Percentiles rank a stretch among this genome's conserved stretches.
Evolutionary conservation across 2,797 vertebrate species (phyloP).

Genomic region (Phoxinus dragarum): DNA sequence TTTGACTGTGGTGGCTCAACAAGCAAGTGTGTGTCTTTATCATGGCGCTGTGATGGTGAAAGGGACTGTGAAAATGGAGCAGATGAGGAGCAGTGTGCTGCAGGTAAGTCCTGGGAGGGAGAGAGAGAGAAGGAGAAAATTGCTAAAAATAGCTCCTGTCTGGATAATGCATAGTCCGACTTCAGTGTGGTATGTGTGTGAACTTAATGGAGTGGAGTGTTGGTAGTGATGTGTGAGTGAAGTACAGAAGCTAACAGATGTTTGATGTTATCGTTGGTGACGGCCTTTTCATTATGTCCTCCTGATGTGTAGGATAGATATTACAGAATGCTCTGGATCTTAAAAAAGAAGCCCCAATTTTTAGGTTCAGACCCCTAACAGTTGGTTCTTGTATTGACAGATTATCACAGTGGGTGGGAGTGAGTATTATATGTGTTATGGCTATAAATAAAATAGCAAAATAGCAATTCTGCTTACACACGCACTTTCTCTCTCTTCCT

Average conservation of each 20-base stretch:
- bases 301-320: neutral
- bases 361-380: neutral
- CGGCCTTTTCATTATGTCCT: conserved; percentile 7
- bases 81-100: conserved; percentile 90
- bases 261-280: conserved; percentile 14
- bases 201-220: conserved; percentile 25
- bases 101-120: conserved; percentile 76
- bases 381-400: conserved; percentile 26
- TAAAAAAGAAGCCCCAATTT: neutral
- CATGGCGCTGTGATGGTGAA: conserved; percentile 97
- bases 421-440: neutral
- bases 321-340: conserved; percentile 1
- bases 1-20: conserved; percentile 90
- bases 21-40: conserved; percentile 91
- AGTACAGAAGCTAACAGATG: conserved; percentile 1
- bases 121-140: neutral
- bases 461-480: conserved; percentile 8
- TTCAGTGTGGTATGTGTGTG: conserved; percentile 4
- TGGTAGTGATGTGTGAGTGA: neutral
- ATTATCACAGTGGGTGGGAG: neutral
- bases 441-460: conserved; percentile 3
- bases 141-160: neutral
- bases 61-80: conserved; percentile 91
- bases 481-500: neutral
- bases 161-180: conserved; percentile 24